phyloP scores from a whole-genome alignment of 2,113 vertebrate species.

The Sigmodon hispidus region DNA sequence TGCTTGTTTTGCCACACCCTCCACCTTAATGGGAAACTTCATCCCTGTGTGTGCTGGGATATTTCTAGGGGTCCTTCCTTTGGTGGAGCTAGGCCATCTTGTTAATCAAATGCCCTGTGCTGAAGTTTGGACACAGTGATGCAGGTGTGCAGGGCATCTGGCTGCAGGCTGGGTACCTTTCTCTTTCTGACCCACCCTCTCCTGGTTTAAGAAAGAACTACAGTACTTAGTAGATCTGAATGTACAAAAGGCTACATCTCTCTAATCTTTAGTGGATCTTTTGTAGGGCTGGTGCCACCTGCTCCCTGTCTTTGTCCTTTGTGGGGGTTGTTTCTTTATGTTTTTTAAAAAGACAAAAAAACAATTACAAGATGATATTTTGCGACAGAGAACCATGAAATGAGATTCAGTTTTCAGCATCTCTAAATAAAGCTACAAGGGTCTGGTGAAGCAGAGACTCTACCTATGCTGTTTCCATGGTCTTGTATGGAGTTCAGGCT shows the following conservation, averaged over 20 bases:
- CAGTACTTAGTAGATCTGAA: accelerated
- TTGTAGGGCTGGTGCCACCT: accelerated
- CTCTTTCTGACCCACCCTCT: accelerated
- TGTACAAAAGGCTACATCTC: accelerated
- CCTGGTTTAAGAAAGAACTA: accelerated
- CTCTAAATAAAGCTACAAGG: accelerated
- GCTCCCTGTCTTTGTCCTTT: not conserved
- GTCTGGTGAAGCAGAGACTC: accelerated
- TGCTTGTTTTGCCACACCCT: accelerated
- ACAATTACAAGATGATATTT: not conserved
- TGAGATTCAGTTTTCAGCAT: accelerated
- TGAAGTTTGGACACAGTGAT: accelerated
- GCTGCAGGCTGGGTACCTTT: accelerated
- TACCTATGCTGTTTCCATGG: accelerated
- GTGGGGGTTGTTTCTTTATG: not conserved
- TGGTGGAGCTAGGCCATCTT: not conserved
- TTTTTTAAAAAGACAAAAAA: not conserved
- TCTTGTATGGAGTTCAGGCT: not conserved
- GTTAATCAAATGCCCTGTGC: not conserved
- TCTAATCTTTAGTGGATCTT: accelerated
- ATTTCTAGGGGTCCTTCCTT: accelerated
- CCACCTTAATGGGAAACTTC: accelerated
- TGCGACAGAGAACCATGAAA: not conserved
- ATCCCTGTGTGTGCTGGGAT: accelerated
- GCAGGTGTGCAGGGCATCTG: accelerated